A percentile compares a stretch with the other conserved stretches of the same genome.
Conservation (phyloP, 1,140 invertebrate species). For the Thaumatotibia leucotreta region DNA sequence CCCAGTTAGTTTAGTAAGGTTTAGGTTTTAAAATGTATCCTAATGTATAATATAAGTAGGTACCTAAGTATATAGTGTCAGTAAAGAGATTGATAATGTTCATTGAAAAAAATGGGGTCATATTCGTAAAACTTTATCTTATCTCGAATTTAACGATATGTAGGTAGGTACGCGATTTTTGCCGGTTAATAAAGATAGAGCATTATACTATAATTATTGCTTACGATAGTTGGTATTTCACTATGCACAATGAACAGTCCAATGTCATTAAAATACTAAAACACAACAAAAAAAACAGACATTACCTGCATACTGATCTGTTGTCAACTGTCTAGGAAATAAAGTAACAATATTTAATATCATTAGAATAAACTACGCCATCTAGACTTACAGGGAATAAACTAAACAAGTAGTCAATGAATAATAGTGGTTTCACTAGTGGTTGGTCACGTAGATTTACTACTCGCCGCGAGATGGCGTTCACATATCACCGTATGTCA, state of each 20-base stretch:
- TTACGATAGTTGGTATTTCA: no score
- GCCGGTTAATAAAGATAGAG: background rate
- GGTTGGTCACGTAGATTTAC: background rate
- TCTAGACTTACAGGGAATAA: background rate
- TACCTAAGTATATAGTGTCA: no score
- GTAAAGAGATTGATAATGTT: background rate
- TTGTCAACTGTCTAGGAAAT: no score
- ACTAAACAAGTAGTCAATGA: background rate
- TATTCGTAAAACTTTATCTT: background rate
- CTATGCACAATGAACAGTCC: no score
- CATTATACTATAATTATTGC: no score
- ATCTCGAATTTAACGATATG: background rate
- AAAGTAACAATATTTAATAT: background rate
- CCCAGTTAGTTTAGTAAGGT: no score
- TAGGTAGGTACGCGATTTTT: background rate
- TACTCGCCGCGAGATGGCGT: constrained; percentile 9
- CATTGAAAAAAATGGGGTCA: background rate
- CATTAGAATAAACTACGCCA: background rate
- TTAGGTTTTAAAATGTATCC: no score
- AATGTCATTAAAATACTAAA: no score
- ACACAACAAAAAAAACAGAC: no score
- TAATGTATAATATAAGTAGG: no score
- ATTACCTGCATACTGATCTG: no score
- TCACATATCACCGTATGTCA: background rate
- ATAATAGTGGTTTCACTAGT: background rate